Evolutionary conservation across 1,140 invertebrate genomes (phyloP).

Genomic region (Drosophila truncata): DNA sequence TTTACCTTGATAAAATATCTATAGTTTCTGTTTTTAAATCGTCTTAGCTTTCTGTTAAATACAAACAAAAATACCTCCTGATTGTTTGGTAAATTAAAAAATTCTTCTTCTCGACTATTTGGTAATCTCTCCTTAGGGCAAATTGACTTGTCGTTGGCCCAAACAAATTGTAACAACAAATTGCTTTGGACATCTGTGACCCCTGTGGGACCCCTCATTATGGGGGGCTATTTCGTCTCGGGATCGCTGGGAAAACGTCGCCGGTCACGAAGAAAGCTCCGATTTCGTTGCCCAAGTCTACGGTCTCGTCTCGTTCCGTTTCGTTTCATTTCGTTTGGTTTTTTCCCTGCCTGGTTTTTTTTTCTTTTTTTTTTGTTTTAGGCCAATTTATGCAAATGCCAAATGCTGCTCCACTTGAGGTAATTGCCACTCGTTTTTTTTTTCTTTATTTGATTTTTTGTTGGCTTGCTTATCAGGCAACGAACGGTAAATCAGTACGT

Average conservation of each 20-base stretch:
- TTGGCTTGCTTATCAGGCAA: conserved; percentile 62
- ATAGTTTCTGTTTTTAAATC: not conserved
- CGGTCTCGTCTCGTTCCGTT: conserved; percentile 51
- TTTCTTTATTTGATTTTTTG: conserved; percentile 32
- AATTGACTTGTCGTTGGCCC: conserved; percentile 70
- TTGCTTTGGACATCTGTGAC: conserved; percentile 71
- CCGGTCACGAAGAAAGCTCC: conserved; percentile 78
- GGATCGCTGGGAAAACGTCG: conserved; percentile 67
- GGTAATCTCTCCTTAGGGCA: conserved; percentile 1
- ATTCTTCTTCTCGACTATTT: not conserved
- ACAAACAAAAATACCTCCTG: not conserved
- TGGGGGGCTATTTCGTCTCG: conserved; percentile 4
- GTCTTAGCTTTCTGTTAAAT: not conserved
- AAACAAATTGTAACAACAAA: conserved; percentile 76
- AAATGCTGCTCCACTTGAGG: conserved; percentile 78
- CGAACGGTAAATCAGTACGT: conserved; percentile 72
- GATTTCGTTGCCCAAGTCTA: conserved; percentile 74
- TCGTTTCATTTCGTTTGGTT: conserved; percentile 37
- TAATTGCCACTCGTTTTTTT: conserved; percentile 75
- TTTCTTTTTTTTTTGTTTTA: conserved; percentile 45
- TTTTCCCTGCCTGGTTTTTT: not conserved
- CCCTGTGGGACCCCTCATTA: conserved; percentile 63
- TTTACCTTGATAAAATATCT: not conserved
- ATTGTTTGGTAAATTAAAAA: not conserved
- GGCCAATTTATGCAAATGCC: conserved; percentile 79